Evolutionary conservation across 2,797 vertebrate genomes (phyloP).

Genomic region (Bothrops alternatus): DNA sequence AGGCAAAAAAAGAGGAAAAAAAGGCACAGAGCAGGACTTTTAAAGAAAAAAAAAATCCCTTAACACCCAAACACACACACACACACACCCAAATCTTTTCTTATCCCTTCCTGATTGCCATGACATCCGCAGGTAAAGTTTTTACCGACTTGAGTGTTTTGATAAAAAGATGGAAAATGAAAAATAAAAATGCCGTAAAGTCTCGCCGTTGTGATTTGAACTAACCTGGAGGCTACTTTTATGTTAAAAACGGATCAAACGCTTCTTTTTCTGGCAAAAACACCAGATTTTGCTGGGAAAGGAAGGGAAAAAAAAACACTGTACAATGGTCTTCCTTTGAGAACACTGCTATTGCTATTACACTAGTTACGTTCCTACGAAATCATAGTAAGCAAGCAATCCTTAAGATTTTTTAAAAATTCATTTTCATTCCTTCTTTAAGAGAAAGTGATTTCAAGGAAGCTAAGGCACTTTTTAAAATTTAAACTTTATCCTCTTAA

Average conservation of each 20-base stretch:
- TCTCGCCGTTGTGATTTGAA: not conserved
- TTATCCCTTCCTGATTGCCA: not conserved
- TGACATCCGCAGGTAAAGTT: constrained; percentile 9
- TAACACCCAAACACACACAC: not conserved
- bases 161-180: constrained; percentile 37
- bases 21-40: not conserved
- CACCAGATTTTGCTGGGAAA: not conserved
- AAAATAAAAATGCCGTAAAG: not conserved
- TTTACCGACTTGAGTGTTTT: constrained; percentile 26
- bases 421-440: not conserved
- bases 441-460: not conserved
- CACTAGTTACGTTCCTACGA: not conserved
- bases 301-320: too few relatives aligned
- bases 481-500: too few relatives aligned
- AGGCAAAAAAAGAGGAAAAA: not conserved
- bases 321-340: not conserved
- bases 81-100: not conserved
- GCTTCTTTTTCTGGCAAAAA: not conserved
- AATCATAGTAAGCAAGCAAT: not conserved
- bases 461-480: not conserved
- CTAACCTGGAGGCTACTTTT: too few relatives aligned
- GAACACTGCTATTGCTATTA: not conserved
- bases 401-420: not conserved
- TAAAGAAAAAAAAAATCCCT: not conserved
- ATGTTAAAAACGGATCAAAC: not conserved